phyloP scores from a whole-genome alignment of 2,113 vertebrate genomes.

The Cichladusa arquata region DNA sequence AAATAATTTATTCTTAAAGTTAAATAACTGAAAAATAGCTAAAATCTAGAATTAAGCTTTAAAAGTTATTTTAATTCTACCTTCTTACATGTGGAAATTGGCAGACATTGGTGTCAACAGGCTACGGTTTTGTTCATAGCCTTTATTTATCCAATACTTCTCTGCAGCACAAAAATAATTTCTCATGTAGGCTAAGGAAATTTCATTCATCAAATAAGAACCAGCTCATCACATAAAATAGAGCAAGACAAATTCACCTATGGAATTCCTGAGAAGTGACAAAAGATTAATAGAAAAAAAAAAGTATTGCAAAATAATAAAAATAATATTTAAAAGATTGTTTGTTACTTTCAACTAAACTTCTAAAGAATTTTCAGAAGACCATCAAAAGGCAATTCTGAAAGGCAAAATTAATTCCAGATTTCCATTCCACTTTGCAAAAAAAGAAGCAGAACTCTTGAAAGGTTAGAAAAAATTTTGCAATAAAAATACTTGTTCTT shows the following conservation, averaged over 20 bases:
- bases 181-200: not conserved
- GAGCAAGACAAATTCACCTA: not conserved
- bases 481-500: not conserved
- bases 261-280: not conserved
- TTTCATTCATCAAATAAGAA: not conserved
- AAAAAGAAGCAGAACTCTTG: not conserved
- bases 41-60: not conserved
- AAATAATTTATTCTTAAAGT: not conserved
- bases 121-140: not conserved
- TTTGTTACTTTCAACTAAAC: not conserved
- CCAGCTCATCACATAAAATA: not conserved
- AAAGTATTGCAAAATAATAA: not conserved
- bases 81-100: not conserved
- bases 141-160: not conserved
- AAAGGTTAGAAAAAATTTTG: not conserved
- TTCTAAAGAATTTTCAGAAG: not conserved
- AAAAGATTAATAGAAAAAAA: not conserved
- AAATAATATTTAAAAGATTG: not conserved
- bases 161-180: not conserved
- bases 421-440: not conserved
- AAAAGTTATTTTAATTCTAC: not conserved
- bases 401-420: not conserved
- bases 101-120: not conserved
- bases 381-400: not conserved
- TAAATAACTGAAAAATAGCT: not conserved